Percentiles rank a stretch among this genome's conserved stretches.
These are phyloP conservation scores for Brotula barbata DNA, from an alignment of 2,797 vertebrate genomes.

Conservation along the genomic window DNA sequence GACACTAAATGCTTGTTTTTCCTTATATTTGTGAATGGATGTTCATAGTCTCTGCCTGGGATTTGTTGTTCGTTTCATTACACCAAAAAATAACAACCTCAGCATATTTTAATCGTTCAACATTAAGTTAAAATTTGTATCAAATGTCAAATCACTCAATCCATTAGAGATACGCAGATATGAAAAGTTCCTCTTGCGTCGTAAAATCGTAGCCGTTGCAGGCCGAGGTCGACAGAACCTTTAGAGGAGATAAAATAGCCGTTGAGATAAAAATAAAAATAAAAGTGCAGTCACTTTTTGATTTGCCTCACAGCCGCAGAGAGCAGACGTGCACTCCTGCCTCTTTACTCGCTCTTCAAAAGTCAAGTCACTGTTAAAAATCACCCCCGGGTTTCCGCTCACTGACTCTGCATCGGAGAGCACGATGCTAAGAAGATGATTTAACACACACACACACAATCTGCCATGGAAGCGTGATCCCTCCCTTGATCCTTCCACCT, in stretches of 20 bases:
- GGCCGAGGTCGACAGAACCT: not conserved
- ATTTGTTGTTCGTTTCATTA: too few species aligned
- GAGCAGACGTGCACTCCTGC: not conserved
- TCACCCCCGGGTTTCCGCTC: not conserved
- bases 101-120: too few species aligned
- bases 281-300: not conserved
- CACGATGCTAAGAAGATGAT: not conserved
- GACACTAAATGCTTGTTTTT: too few species aligned
- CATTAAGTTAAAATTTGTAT: too few species aligned
- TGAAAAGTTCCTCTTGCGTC: not conserved
- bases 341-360: slow-evolving; percentile 1
- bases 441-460: not conserved
- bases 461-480: not conserved
- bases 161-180: not conserved
- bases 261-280: not conserved
- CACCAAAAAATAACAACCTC: too few species aligned
- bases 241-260: not conserved
- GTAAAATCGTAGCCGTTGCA: not conserved
- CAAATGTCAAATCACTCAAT: not conserved
- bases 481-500: not conserved
- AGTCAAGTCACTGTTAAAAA: not conserved
- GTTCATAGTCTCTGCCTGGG: too few species aligned
- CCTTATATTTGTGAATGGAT: too few species aligned
- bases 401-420: not conserved
- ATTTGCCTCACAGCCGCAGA: not conserved